A percentile compares a stretch with the other conserved stretches of the same genome.
phyloP scores from a whole-genome alignment of 2,888 invertebrate genomes.

The Anthophora plumipes region DNA sequence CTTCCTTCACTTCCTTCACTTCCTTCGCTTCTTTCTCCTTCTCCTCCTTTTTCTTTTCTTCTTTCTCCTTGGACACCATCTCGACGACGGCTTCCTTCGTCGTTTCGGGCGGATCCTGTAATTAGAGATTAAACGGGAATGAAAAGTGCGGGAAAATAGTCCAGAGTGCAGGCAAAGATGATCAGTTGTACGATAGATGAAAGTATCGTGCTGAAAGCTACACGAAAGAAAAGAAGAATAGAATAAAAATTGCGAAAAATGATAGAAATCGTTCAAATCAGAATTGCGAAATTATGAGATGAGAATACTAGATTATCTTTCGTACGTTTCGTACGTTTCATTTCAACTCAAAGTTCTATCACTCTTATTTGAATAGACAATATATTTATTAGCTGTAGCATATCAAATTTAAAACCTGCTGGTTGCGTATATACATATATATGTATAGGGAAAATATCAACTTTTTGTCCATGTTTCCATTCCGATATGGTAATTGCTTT shows the following conservation, averaged over 20 bases:
- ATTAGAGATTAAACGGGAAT: conserved; percentile 38
- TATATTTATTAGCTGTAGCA: too few species aligned
- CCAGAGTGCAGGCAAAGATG: too few species aligned
- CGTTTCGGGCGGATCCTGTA: conserved; percentile 78
- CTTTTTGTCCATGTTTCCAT: not conserved
- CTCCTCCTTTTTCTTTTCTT: conserved; percentile 85
- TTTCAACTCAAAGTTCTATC: too few species aligned
- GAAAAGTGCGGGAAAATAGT: conserved; percentile 3
- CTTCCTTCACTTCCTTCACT: conserved; percentile 77
- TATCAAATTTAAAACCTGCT: too few species aligned
- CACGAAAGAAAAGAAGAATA: not conserved
- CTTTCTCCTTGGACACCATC: conserved; percentile 84
- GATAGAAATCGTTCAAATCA: not conserved
- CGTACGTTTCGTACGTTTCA: too few species aligned
- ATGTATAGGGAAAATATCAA: too few species aligned
- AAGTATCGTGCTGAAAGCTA: not conserved
- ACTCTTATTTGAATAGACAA: too few species aligned
- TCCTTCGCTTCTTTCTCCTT: conserved; percentile 84
- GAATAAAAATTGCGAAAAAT: not conserved
- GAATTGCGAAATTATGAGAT: not conserved
- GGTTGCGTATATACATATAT: too few species aligned
- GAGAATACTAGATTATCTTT: too few species aligned
- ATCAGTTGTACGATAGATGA: not conserved
- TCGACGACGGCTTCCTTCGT: conserved; percentile 85
- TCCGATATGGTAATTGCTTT: not conserved